phyloP scores from a whole-genome alignment of 2,113 vertebrate genomes.

The Australoheros scitulus region DNA sequence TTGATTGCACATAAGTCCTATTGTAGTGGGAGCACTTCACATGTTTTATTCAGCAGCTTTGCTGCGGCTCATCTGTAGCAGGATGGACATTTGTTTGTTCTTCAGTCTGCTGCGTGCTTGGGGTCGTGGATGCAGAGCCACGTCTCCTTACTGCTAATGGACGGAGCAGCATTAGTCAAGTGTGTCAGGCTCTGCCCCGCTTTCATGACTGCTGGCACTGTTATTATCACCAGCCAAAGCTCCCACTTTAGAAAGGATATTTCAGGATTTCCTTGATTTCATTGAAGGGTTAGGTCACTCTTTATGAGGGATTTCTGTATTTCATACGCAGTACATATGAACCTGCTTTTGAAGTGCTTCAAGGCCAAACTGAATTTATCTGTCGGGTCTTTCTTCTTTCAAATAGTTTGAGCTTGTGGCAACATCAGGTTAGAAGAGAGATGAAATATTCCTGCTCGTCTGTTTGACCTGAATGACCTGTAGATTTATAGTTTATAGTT shows the following conservation, averaged over 20 bases:
- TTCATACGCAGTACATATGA: not conserved
- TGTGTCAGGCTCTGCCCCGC: constrained; percentile 31
- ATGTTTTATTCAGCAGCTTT: constrained; percentile 65
- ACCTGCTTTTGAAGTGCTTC: not conserved
- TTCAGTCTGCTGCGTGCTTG: constrained; percentile 15
- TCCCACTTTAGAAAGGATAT: not conserved
- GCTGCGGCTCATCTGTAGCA: constrained; percentile 3
- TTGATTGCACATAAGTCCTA: constrained; percentile 50
- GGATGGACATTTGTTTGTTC: constrained; percentile 43
- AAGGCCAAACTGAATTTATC: not conserved
- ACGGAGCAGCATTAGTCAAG: constrained; percentile 28
- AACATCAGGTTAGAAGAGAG: not conserved
- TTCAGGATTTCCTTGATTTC: constrained; percentile 34
- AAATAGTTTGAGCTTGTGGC: not conserved
- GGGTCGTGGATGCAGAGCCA: constrained; percentile 14
- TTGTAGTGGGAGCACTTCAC: constrained; percentile 29
- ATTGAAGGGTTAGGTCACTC: not conserved
- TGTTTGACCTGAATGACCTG: constrained; percentile 2
- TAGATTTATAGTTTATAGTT: not conserved
- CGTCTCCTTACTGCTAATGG: constrained; percentile 50
- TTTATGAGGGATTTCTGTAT: not conserved
- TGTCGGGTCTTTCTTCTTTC: not conserved
- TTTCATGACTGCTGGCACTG: not conserved
- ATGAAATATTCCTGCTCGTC: not conserved
- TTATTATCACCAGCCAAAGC: constrained; percentile 16